Evolutionary conservation across 2,797 vertebrate species (phyloP), one percentile per base, ranked within the genome.

Genomic region (Cheirogaleus major): DNA sequence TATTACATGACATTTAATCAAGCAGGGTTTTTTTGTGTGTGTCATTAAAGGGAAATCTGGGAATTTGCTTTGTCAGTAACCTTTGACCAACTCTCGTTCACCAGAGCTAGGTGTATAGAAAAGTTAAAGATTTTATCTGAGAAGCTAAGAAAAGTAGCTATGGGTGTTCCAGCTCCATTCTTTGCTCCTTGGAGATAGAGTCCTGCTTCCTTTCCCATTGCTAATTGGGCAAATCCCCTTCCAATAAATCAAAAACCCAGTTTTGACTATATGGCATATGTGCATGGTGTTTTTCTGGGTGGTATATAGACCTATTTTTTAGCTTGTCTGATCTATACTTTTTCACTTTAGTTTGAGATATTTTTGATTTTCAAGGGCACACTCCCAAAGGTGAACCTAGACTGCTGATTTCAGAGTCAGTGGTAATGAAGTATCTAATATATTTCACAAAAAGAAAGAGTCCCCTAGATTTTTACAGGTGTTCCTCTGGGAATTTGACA

Each of bases 1-100:
- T 65, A 81, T 69, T 84, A 84, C 18, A 87, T 87, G 87, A 97
- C 93, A 96, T 88, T 95, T 92, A 95, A 95, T 95, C 81, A 93
- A 90, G 69, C 43, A 81, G 9, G 12, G 86, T 94, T 25, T 41
- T 89, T 50, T 50, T 65, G 43, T 45, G 45, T 89, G 61, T 78
- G 61, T 79, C 50, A 84, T 41, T 94, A 89, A 95, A 73, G 52
- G 32, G 70, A 93, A 93, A 96, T n/a, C 30, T 78, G 80, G 81
- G 25, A 50, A 79, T 83, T 13, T 89, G n/a, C 43, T 92, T 92
- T 90, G 30, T 92, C 63, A 73, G 12, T 93, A 50, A 72, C 57
- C 79, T 86, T 95, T 89, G 69, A 82, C 63, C 50, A 87, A 85
- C 17, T 25, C 32, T 69, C 13, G 43, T 11, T 95, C 61, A 59